Percentiles rank a stretch among this genome's conserved stretches.
Evolutionary conservation across 2,113 vertebrate genomes (phyloP).

Genomic region (Malurus alboscapulatus): DNA sequence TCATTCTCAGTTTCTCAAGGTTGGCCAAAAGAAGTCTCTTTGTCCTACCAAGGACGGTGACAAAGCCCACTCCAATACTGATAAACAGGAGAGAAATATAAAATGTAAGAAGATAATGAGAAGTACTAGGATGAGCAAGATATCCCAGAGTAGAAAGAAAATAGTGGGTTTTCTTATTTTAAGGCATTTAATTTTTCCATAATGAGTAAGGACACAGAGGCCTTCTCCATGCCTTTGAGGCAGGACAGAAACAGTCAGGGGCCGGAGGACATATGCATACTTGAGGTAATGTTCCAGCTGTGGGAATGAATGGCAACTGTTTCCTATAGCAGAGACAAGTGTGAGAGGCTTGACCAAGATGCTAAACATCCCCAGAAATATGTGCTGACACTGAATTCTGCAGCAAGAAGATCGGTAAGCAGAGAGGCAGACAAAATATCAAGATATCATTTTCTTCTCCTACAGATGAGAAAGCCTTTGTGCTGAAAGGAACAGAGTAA

Average conservation of each 20-base stretch:
- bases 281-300: not conserved
- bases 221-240: not conserved
- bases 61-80: not conserved
- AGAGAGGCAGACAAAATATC: not conserved
- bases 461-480: not conserved
- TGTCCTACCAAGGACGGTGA: not conserved
- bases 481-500: not conserved
- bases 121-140: not conserved
- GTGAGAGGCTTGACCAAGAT: not conserved
- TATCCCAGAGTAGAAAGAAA: not conserved
- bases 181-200: not conserved
- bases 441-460: not conserved
- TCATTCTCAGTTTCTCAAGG: not conserved
- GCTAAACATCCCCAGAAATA: not conserved
- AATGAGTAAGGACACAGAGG: not conserved
- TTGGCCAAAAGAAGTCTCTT: not conserved
- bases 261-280: fast-evolving
- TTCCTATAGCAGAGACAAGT: not conserved
- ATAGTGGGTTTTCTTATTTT: fast-evolving
- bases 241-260: not conserved
- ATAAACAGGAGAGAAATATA: not conserved
- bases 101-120: not conserved
- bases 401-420: not conserved
- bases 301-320: not conserved
- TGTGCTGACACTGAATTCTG: not conserved